A percentile compares a stretch with the other conserved stretches of the same genome.
Conservation (phyloP, 2,888 invertebrate genomes). For the Euzophera pinguis region DNA sequence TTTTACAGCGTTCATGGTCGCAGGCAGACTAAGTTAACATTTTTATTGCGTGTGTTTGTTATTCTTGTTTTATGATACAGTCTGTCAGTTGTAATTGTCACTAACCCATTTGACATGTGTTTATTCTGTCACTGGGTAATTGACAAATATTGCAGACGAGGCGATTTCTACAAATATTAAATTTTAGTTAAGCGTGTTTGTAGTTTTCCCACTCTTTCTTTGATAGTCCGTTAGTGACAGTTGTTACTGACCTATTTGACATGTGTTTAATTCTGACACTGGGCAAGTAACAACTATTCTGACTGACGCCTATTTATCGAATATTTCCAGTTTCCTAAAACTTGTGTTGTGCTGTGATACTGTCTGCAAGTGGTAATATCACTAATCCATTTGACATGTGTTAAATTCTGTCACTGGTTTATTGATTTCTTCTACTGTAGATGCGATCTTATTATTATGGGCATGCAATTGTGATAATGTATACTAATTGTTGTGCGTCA, state of each 20-base stretch:
- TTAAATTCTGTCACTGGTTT: constrained; percentile 21
- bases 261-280: constrained; percentile 16
- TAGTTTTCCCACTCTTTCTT: too few species aligned
- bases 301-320: too few species aligned
- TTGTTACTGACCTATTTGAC: constrained; percentile 21
- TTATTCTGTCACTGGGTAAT: constrained; percentile 40
- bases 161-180: not conserved
- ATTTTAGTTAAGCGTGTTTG: too few species aligned
- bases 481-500: too few species aligned
- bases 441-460: too few species aligned
- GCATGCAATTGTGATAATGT: too few species aligned
- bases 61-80: not conserved
- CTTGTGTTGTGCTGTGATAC: constrained; percentile 5
- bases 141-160: constrained; percentile 1
- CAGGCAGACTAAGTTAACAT: too few species aligned
- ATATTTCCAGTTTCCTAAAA: not conserved
- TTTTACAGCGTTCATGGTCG: too few species aligned
- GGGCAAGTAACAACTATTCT: not conserved
- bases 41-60: too few species aligned
- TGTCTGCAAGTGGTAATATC: constrained; percentile 20
- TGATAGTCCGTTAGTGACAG: too few species aligned
- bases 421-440: not conserved
- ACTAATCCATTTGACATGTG: constrained; percentile 22
- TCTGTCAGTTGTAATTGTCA: constrained; percentile 5
- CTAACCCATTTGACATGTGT: constrained; percentile 25